Conservation (phyloP, 1,140 invertebrate genomes). For the Drosophila erecta region DNA sequence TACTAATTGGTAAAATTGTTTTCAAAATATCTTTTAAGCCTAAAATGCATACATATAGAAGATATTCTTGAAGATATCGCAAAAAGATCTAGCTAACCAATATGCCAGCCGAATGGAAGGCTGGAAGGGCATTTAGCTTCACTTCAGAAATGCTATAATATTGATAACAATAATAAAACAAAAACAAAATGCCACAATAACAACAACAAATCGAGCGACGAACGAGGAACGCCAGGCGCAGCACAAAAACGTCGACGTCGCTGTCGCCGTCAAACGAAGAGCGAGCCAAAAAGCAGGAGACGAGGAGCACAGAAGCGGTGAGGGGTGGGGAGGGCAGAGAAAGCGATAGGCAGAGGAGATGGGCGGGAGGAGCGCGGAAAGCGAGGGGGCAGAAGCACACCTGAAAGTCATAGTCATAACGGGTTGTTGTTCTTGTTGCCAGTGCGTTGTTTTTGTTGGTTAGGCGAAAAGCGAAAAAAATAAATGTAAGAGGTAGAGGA, state of each 20-base stretch:
- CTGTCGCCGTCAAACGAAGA: slow-evolving; percentile 11
- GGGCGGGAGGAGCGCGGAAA: slow-evolving; percentile 4
- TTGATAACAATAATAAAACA: slow-evolving; percentile 68
- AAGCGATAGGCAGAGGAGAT: slow-evolving; percentile 9
- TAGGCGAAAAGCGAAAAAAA: slow-evolving; percentile 28
- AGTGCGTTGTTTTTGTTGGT: slow-evolving; percentile 12
- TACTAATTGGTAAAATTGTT: too few species aligned
- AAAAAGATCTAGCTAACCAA: neutral
- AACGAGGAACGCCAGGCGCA: slow-evolving; percentile 26
- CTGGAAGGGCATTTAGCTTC: slow-evolving; percentile 22
- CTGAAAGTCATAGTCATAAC: slow-evolving; percentile 60
- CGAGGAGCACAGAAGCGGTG: neutral
- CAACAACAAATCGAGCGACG: slow-evolving; percentile 9
- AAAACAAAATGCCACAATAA: slow-evolving; percentile 22
- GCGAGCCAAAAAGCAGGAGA: slow-evolving; percentile 4
- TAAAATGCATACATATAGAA: too few species aligned
- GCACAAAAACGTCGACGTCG: slow-evolving; percentile 45
- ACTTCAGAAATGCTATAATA: slow-evolving; percentile 43
- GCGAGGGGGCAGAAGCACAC: slow-evolving; percentile 21
- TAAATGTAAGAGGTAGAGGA: neutral
- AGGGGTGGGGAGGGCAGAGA: neutral
- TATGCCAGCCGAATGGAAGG: slow-evolving; percentile 17
- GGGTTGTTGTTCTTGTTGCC: slow-evolving; percentile 46
- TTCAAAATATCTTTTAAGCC: too few species aligned
- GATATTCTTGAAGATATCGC: too few species aligned